A percentile compares a stretch with the other conserved stretches of the same genome.
Evolutionary conservation across 2,888 invertebrate genomes (phyloP).

Genomic region (Hydrotaea cyrtoneurina): DNA sequence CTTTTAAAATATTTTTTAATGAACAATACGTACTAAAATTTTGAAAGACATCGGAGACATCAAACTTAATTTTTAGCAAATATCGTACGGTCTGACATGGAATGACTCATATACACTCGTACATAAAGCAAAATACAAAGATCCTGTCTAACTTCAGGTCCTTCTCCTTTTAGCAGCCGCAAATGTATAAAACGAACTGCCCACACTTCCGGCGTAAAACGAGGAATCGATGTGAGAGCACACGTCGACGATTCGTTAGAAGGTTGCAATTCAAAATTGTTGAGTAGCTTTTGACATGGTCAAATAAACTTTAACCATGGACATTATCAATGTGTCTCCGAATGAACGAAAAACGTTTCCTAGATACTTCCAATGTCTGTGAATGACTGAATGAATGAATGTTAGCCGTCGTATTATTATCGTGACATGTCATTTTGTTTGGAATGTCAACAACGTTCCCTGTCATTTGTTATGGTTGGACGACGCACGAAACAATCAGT

Average conservation of each 20-base stretch:
- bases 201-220: not conserved
- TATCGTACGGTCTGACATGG: too few species aligned
- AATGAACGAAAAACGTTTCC: not conserved
- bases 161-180: too few species aligned
- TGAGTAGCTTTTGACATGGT: slow-evolving; percentile 9
- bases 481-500: not conserved
- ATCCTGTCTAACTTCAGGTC: too few species aligned
- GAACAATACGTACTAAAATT: too few species aligned
- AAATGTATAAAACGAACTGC: too few species aligned
- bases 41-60: too few species aligned
- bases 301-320: not conserved
- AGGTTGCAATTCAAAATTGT: slow-evolving; percentile 1
- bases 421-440: not conserved
- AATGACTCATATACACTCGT: too few species aligned
- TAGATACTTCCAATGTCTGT: not conserved
- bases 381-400: too few species aligned
- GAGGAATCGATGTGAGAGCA: not conserved
- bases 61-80: too few species aligned
- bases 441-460: not conserved
- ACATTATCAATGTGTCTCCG: not conserved
- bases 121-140: too few species aligned
- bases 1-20: too few species aligned
- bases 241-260: not conserved
- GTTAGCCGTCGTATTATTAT: not conserved
- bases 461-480: not conserved